Evolutionary conservation across 2,888 invertebrate species (phyloP).

Genomic region (Deroplatys truncata): DNA sequence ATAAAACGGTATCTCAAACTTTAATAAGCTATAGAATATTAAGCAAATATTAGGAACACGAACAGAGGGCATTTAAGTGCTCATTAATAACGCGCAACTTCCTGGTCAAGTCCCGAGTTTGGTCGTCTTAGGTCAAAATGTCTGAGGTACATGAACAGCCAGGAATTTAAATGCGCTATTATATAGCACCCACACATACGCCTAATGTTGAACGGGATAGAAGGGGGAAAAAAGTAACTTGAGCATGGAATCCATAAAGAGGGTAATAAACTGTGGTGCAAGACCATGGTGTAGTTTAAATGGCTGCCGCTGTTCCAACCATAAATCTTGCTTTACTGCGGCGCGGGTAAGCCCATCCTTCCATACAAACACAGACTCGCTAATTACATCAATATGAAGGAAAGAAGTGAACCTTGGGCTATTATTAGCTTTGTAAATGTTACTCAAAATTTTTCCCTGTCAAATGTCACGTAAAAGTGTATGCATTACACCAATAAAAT

Average conservation of each 20-base stretch:
- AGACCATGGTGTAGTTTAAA: not conserved
- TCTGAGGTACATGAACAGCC: not conserved
- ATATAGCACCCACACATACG: not conserved
- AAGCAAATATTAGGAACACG: no score
- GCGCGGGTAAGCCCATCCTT: not conserved
- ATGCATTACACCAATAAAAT: no score
- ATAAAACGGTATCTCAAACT: no score
- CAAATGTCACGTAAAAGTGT: no score
- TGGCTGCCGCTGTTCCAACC: not conserved
- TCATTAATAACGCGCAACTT: not conserved
- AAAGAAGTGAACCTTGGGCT: not conserved
- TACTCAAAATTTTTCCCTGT: no score
- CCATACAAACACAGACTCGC: not conserved
- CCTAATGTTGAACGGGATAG: not conserved
- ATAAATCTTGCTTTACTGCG: not conserved
- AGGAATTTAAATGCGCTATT: not conserved
- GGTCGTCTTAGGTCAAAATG: not conserved
- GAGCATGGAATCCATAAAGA: not conserved
- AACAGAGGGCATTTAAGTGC: no score
- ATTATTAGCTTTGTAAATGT: not conserved
- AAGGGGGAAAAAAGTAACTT: not conserved
- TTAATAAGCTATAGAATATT: no score
- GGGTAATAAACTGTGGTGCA: not conserved
- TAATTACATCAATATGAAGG: not conserved
- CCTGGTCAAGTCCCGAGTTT: not conserved